Conservation (phyloP, 2,113 vertebrate species). For the Heteronetta atricapilla region DNA sequence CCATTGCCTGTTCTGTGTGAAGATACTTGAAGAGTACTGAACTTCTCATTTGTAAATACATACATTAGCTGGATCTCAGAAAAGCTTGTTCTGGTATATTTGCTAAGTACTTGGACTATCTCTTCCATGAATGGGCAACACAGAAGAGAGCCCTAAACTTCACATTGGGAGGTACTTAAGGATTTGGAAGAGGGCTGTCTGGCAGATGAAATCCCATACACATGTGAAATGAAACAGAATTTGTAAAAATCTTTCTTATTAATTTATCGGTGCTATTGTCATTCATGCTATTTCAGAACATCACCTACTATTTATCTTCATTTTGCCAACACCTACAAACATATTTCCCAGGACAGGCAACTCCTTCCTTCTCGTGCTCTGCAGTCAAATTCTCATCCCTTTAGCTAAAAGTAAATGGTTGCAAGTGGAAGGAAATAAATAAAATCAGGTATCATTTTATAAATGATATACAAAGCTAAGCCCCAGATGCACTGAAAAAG, state of each 20-base stretch:
- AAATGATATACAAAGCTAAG: background rate
- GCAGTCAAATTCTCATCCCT: background rate
- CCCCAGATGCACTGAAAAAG: background rate
- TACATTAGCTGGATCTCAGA: background rate
- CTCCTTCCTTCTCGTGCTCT: background rate
- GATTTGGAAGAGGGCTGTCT: background rate
- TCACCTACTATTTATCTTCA: background rate
- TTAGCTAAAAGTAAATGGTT: too few species aligned
- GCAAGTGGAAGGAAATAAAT: background rate
- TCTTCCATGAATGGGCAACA: background rate
- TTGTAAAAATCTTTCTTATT: background rate
- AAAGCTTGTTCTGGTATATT: background rate
- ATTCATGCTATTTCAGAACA: background rate
- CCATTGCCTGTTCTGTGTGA: background rate
- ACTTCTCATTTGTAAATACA: background rate
- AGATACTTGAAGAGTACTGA: background rate
- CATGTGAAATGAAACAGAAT: background rate
- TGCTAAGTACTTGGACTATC: accelerated
- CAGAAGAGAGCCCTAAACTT: background rate
- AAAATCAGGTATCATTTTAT: background rate
- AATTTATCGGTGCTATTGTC: background rate
- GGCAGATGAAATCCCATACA: background rate
- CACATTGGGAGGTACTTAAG: background rate
- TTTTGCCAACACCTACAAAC: background rate
- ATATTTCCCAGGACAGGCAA: background rate